These are phyloP conservation scores for Callipepla californica DNA, from an alignment of 2,113 vertebrate genomes.

Conservation along the genomic window DNA sequence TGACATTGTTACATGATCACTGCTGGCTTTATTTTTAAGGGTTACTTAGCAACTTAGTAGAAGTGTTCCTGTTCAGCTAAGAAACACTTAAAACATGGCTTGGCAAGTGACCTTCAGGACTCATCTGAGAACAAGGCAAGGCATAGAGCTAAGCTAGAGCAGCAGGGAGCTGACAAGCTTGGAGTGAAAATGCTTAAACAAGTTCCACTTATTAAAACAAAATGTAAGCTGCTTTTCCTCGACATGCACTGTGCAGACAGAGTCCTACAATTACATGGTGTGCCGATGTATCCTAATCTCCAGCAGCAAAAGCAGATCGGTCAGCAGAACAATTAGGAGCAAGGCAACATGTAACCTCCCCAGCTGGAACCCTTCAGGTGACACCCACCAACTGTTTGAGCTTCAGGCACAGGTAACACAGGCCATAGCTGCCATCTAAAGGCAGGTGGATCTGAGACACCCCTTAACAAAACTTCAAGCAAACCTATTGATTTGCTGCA, in stretches of 20 bases:
- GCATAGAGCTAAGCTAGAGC: background rate
- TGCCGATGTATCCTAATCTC: background rate
- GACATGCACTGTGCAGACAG: background rate
- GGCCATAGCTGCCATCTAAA: background rate
- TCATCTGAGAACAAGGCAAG: background rate
- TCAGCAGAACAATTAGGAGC: conserved; percentile 1
- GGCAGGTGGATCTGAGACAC: background rate
- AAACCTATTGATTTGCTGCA: background rate
- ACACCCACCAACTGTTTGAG: background rate
- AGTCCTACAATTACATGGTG: background rate
- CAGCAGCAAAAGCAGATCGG: background rate
- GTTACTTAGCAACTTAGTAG: background rate
- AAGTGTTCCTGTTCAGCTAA: background rate
- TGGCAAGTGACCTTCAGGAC: background rate
- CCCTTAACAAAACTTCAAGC: background rate
- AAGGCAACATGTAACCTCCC: background rate
- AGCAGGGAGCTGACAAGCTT: background rate
- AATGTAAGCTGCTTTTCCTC: conserved; percentile 2
- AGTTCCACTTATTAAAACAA: conserved; percentile 1
- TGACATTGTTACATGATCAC: background rate
- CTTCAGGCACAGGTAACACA: background rate
- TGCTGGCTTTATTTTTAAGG: background rate
- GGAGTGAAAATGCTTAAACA: background rate
- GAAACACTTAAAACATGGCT: background rate
- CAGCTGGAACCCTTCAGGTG: background rate